Base-by-base conservation (phyloP, 2,888 invertebrate genomes). In the Sarcophaga subvicina region DNA sequence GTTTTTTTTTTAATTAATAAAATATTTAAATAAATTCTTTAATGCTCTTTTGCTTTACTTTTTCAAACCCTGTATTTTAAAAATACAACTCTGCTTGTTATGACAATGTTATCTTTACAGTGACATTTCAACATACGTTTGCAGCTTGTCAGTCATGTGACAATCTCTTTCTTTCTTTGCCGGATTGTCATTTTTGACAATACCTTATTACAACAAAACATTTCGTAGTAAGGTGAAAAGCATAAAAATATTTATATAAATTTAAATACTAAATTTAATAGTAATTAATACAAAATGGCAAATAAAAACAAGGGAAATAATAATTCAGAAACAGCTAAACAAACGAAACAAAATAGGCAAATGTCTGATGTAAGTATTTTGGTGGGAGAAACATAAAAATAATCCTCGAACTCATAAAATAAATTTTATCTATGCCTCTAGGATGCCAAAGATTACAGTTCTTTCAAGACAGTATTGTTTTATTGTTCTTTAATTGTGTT, bases 401-500 rank as follows among this genome's bases (percentile, higher is more conserved):
- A 54, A 1, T 2, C 0, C 12, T 25, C 67, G 69, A 14, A 59
- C n/a, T 22, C 17, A 25, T 27, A 11, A 45, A 14, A 47, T 47
- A 59, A 17, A 27, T 22, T 49, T 62, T 60, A 11, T 25, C n/a
- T 45, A 66, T 22, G n/a, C 60, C 69, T 85, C 60, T 88, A 93
- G 93, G 93, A 93, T 78, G 89, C 88, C 11, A 94, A 95, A 88
- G 97, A 97, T 92, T 95, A 96, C 90, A 95, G 95, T 91, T 95
- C 96, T 11, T 97, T 97, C 92, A 95, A 94, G 92, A 96, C 96
- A 88, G 96, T 97, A 73, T 95, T 97, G 86, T 95, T 95, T 90
- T 97, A 97, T 93, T 96, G 96, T 92, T 93, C 96, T 80, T 94
- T 97, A 84, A 97, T 97, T 90, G 96, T 97, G 86, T 94, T 96